Conservation (phyloP, 37 sponge, comb jelly and placozoan species). For the Theonella swinhoei region DNA sequence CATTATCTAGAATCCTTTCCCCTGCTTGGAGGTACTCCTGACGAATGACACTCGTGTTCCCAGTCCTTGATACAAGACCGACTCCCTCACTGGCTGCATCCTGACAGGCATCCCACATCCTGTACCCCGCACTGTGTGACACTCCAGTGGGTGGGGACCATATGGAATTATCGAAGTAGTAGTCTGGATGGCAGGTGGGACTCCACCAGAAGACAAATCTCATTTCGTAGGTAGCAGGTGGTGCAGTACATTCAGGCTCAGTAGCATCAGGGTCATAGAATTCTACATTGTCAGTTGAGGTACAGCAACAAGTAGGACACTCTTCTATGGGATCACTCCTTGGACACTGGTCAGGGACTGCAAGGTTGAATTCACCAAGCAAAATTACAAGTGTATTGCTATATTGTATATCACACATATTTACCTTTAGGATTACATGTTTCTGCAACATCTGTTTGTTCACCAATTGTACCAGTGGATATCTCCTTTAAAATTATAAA, state of each 20-base stretch:
- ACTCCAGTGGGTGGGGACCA: conserved; percentile 64
- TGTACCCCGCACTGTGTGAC: conserved; percentile 48
- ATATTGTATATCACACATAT: too few species aligned
- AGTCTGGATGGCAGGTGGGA: conserved; percentile 32
- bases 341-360: too few species aligned
- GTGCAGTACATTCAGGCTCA: background rate
- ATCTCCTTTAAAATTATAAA: too few species aligned
- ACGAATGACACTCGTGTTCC: background rate
- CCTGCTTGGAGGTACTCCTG: conserved; percentile 29
- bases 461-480: too few species aligned
- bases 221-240: conserved; percentile 1
- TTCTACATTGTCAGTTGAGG: conserved; percentile 20
- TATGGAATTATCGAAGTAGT: conserved; percentile 2
- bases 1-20: too few species aligned
- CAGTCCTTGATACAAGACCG: conserved; percentile 29
- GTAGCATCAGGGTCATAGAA: conserved; percentile 16
- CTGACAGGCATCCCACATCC: conserved; percentile 50
- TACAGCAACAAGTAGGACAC: conserved; percentile 37
- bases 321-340: too few species aligned
- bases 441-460: too few species aligned
- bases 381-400: too few species aligned
- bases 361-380: too few species aligned
- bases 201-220: conserved; percentile 43
- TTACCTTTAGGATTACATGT: too few species aligned
- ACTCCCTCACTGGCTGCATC: conserved; percentile 31